Percentiles rank a stretch among this genome's conserved stretches.
These are phyloP conservation scores for Epistrophe eligans DNA, from an alignment of 2,888 invertebrate genomes.

Conservation along the genomic window DNA sequence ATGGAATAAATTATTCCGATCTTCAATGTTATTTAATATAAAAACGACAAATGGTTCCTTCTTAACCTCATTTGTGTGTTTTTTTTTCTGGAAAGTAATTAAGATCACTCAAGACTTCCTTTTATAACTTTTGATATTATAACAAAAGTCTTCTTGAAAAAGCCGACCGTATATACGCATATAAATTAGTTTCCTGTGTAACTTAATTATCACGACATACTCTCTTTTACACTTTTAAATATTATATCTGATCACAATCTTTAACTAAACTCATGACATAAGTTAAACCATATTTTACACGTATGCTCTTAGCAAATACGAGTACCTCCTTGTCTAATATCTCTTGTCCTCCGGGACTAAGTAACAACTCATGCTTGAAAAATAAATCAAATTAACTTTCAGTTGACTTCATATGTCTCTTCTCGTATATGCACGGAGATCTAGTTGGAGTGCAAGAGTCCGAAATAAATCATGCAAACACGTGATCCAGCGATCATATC, in stretches of 20 bases:
- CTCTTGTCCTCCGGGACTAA: slow-evolving; percentile 20
- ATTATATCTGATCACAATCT: slow-evolving; percentile 55
- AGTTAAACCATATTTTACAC: slow-evolving; percentile 43
- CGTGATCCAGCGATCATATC: slow-evolving; percentile 69
- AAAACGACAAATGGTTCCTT: no score
- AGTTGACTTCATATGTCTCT: slow-evolving; percentile 58
- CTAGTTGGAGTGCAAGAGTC: slow-evolving; percentile 42
- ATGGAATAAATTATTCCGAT: no score
- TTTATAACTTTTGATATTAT: neutral
- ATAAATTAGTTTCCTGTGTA: slow-evolving; percentile 41
- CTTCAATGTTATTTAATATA: no score
- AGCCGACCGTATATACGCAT: slow-evolving; percentile 49
- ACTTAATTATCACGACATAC: slow-evolving; percentile 54
- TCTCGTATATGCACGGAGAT: slow-evolving; percentile 16
- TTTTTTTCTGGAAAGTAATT: neutral
- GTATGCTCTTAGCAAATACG: slow-evolving; percentile 17
- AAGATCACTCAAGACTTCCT: slow-evolving; percentile 9
- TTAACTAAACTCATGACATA: slow-evolving; percentile 48
- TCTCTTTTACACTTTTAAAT: slow-evolving; percentile 20
- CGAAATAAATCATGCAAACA: slow-evolving; percentile 74
- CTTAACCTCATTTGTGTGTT: no score
- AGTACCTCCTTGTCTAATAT: slow-evolving; percentile 7
- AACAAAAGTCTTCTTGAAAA: neutral
- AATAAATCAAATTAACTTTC: slow-evolving; percentile 69
- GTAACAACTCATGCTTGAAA: slow-evolving; percentile 60